These are phyloP conservation scores for Antheraea pernyi DNA, from an alignment of 1,140 invertebrate genomes.

Conservation along the genomic window DNA sequence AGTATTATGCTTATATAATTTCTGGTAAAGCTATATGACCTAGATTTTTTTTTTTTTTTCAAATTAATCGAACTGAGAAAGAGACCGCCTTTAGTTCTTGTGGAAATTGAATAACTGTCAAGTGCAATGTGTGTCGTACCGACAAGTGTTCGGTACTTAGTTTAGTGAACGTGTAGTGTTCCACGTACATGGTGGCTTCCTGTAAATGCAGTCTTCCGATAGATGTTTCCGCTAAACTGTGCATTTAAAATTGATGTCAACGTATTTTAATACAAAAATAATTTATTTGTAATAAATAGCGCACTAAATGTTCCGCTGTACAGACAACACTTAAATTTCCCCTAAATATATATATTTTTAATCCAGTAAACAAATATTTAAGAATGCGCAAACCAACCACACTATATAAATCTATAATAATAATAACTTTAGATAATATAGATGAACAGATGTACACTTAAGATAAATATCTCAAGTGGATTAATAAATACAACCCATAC, in stretches of 20 bases:
- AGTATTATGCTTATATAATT: constrained; percentile 52
- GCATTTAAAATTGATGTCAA: constrained; percentile 70
- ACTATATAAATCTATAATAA: constrained; percentile 8
- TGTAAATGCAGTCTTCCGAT: constrained; percentile 77
- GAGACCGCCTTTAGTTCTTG: constrained; percentile 71
- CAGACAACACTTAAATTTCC: constrained; percentile 7
- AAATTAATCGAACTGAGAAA: constrained; percentile 73
- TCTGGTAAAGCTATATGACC: constrained; percentile 51
- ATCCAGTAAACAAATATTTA: neutral
- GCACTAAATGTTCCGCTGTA: constrained; percentile 9
- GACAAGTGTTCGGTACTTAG: constrained; percentile 59
- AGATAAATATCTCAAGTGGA: constrained; percentile 28
- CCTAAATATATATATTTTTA: neutral
- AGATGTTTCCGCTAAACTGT: constrained; percentile 70
- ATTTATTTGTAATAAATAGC: neutral
- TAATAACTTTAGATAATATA: constrained; percentile 8
- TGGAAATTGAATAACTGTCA: constrained; percentile 55
- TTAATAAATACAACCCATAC: constrained; percentile 48
- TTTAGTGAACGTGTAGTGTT: constrained; percentile 71
- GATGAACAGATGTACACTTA: constrained; percentile 22
- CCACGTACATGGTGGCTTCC: constrained; percentile 73
- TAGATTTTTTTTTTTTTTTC: constrained; percentile 17
- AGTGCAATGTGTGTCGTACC: constrained; percentile 57
- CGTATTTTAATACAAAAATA: constrained; percentile 26
- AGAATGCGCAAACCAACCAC: constrained; percentile 10